Percentiles rank a stretch among this genome's conserved stretches.
These are phyloP conservation scores for Netelia inedita DNA, from an alignment of 2,888 invertebrate species.

Conservation along the genomic window DNA sequence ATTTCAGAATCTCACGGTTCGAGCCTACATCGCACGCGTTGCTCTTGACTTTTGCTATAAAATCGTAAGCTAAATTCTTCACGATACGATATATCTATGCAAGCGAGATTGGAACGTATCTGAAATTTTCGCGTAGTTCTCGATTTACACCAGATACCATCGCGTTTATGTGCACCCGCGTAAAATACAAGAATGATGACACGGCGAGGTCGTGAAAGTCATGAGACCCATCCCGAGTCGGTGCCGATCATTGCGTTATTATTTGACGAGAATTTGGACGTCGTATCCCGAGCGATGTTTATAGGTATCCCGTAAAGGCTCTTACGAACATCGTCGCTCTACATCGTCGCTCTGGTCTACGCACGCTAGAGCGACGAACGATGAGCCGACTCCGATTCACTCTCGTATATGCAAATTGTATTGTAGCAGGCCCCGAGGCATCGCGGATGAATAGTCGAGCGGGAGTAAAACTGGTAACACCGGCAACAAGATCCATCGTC, in stretches of 20 bases:
- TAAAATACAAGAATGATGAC: too few relatives aligned
- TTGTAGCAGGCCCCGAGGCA: neutral
- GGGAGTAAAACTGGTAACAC: conserved; percentile 9
- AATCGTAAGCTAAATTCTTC: too few relatives aligned
- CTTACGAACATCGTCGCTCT: neutral
- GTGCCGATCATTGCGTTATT: conserved; percentile 11
- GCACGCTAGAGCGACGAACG: conserved; percentile 23
- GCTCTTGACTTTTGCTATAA: too few relatives aligned
- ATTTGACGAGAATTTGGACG: conserved; percentile 8
- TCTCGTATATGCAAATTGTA: conserved; percentile 57
- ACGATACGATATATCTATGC: too few relatives aligned
- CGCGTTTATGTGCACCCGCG: too few relatives aligned
- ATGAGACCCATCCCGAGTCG: neutral
- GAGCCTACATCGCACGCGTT: too few relatives aligned
- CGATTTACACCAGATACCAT: too few relatives aligned
- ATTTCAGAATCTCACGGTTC: too few relatives aligned
- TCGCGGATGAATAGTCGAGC: conserved; percentile 36
- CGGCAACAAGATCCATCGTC: conserved; percentile 39
- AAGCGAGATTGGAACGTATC: too few relatives aligned
- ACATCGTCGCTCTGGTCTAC: neutral
- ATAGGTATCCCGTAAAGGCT: neutral
- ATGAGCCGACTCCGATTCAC: conserved; percentile 31
- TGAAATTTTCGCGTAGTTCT: too few relatives aligned
- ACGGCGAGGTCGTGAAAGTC: neutral
- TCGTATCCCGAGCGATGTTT: neutral